Percentiles rank a stretch among this genome's conserved stretches.
These are phyloP conservation scores for Menura novaehollandiae DNA, from an alignment of 2,113 vertebrate species.

Conservation along the genomic window DNA sequence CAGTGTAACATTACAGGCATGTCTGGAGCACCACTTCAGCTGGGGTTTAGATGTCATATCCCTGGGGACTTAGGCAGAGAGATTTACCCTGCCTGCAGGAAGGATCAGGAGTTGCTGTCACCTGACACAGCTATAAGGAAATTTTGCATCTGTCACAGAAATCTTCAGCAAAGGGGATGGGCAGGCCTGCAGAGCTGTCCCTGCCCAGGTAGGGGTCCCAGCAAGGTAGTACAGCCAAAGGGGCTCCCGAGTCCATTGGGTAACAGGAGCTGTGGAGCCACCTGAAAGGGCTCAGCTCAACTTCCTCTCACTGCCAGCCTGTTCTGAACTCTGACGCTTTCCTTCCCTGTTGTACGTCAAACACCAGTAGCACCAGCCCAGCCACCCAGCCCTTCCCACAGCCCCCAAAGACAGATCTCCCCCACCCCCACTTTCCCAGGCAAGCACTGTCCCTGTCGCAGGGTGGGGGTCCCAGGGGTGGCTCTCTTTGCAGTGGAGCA, in stretches of 20 bases:
- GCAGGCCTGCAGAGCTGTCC: background rate
- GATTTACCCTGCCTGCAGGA: background rate
- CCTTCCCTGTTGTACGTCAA: background rate
- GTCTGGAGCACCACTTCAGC: rapidly evolving
- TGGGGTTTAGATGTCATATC: background rate
- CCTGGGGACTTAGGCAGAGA: background rate
- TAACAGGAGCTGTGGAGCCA: background rate
- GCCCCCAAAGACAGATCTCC: background rate
- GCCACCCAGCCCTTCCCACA: background rate
- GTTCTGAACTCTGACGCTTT: background rate
- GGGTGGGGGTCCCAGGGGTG: background rate
- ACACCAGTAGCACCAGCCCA: background rate
- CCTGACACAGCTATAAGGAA: background rate
- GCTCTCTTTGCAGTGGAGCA: background rate
- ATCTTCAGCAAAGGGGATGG: background rate
- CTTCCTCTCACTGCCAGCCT: background rate
- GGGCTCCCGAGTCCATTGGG: background rate
- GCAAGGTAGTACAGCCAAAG: background rate
- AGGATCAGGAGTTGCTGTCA: background rate
- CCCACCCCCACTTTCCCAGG: background rate
- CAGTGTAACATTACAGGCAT: background rate
- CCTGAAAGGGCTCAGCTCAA: background rate
- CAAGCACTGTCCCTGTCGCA: background rate
- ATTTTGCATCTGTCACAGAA: background rate
- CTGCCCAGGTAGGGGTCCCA: background rate